phyloP scores from a whole-genome alignment of 2,888 invertebrate genomes.

The Stramonita haemastoma region DNA sequence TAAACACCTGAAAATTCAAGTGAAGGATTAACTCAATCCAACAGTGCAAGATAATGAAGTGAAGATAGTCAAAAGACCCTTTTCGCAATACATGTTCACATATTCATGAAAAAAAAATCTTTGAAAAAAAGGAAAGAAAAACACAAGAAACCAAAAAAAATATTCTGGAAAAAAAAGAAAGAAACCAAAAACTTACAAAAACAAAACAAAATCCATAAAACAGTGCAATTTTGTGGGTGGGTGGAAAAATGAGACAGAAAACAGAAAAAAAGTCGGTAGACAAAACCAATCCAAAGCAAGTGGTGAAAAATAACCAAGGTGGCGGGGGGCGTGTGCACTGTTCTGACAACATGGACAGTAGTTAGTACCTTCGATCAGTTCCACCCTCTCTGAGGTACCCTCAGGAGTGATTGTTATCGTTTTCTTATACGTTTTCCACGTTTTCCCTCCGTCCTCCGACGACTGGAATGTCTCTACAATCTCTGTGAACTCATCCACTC shows the following conservation, averaged over 20 bases:
- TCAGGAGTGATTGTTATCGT: conserved; percentile 66
- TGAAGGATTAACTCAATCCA: too few relatives aligned
- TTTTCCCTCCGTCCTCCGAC: conserved; percentile 65
- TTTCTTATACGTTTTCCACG: conserved; percentile 70
- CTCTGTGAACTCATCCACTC: conserved; percentile 60
- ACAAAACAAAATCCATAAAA: not conserved
- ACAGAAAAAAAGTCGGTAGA: not conserved
- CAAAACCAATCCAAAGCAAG: not conserved
- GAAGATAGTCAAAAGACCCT: too few relatives aligned
- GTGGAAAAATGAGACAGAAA: not conserved
- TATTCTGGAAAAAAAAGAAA: not conserved
- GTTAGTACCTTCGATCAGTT: conserved; percentile 67
- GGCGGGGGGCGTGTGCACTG: too few relatives aligned
- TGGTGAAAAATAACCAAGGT: not conserved
- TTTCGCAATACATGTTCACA: too few relatives aligned
- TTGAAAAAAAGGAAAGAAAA: too few relatives aligned
- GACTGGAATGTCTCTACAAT: conserved; percentile 69
- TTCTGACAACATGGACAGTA: too few relatives aligned
- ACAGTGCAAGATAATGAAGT: too few relatives aligned
- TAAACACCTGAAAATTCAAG: too few relatives aligned
- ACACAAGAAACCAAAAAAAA: not conserved
- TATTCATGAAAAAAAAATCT: too few relatives aligned
- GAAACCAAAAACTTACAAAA: not conserved
- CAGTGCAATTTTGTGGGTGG: not conserved
- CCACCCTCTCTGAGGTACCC: conserved; percentile 63